Base-by-base conservation (phyloP, 2,888 invertebrate species). In the Drosophila vallismaia region DNA sequence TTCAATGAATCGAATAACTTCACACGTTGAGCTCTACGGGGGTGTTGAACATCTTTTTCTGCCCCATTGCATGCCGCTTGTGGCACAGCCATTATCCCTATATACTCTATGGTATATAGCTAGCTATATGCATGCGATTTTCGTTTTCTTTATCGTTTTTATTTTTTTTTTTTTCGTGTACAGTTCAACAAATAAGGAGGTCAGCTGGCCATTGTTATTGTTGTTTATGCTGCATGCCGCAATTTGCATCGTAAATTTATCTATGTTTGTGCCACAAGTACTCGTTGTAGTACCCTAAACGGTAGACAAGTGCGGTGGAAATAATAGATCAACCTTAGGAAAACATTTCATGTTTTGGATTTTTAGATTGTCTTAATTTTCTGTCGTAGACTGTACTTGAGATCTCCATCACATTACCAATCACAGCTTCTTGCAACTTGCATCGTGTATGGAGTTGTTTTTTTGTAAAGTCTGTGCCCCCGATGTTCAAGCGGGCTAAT, bases 121-220 rank as follows among this genome's bases (percentile, higher is more conserved):
- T 14, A 40, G 8, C 38, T 55, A 50, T 59, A 12, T 48, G 48
- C 70, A 68, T 74, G 67, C 75, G 60, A 71, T 74, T 70, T 71
- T 71, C 63, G 62, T 69, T 63, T 74, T 58, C 36, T 58, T 66
- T 57, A 49, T 58, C 51, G 56, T 56, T 50, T 59, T 19, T 19
- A 1, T 19, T 19, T 68, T 56, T 50, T 59, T 19, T 19, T 14
- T 19, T 19, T 68, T 74, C 63, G 55, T 68, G 69, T 74, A 87
- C 86, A 83, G 88, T 83, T 83, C 83, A 83, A 82, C 88, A 83
- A 76, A 57, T 87, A 83, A 86, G 83, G 83, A 80, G 83, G 83
- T 83, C 83, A 83, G 71, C 79, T 77, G 77, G 82, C 69, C 76
- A 81, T 76, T 71, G 70, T 70, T 72, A 9, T 70, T 71, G 74